phyloP scores from a whole-genome alignment of 2,113 vertebrate species.

The Barbus barbus region DNA sequence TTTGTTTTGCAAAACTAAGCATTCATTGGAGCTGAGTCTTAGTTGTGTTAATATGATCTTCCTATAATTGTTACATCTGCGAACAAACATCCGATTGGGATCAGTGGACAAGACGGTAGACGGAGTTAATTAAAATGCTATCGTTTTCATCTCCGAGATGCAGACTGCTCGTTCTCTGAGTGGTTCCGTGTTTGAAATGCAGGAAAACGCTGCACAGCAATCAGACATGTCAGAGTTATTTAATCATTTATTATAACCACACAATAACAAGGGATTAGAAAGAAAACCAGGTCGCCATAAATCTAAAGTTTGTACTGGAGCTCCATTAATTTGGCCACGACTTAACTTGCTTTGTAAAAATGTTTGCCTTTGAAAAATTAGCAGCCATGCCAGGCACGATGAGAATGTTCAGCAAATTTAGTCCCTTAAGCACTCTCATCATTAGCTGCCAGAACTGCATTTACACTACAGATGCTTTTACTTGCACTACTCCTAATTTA shows the following conservation, averaged over 20 bases:
- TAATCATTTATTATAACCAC: conserved; percentile 18
- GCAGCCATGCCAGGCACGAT: not conserved
- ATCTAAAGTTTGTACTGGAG: conserved; percentile 19
- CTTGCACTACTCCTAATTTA: not conserved
- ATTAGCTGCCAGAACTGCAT: not conserved
- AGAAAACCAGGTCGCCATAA: not conserved
- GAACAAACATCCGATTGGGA: conserved; percentile 51
- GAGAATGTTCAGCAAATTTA: conserved; percentile 20
- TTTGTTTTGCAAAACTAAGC: conserved; percentile 45
- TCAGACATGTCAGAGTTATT: conserved; percentile 27
- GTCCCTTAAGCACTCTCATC: conserved; percentile 6
- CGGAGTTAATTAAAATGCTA: conserved; percentile 58
- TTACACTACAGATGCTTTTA: not conserved
- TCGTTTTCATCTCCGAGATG: conserved; percentile 47
- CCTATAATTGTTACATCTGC: conserved; percentile 38
- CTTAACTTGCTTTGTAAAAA: conserved; percentile 29
- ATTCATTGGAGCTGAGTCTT: not conserved
- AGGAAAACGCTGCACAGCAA: conserved; percentile 22
- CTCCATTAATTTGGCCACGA: conserved; percentile 10
- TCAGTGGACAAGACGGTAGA: conserved; percentile 39
- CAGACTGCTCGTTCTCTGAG: conserved; percentile 1
- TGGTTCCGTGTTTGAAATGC: conserved; percentile 37
- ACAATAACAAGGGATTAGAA: conserved; percentile 38
- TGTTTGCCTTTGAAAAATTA: conserved; percentile 28
- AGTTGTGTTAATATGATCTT: conserved; percentile 44